Evolutionary conservation across 1,140 invertebrate genomes (phyloP), one percentile per base, ranked within the genome.

Genomic region (Atta texana): DNA sequence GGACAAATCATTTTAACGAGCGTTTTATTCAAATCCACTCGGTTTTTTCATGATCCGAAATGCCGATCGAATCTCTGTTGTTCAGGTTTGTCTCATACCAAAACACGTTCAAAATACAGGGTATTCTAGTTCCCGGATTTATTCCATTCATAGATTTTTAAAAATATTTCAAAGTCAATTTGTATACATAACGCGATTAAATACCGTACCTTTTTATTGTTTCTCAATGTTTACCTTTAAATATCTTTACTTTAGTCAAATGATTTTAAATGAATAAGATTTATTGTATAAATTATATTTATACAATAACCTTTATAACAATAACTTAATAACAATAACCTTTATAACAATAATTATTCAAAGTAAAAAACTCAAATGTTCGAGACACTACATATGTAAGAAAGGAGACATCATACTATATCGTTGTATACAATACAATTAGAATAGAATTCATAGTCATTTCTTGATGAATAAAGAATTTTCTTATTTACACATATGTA

Each of bases 1-100:
- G 39, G 28, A 78, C 61, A 78, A 78, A 78, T 78, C 76, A 78
- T 78, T 78, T 78, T 78, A 78, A 78, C 76, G 76, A 78, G 61
- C 76, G 28, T 78, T 78, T 78, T 78, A 78, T 78, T 66, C 61
- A 78, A 78, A 78, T 78, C 21, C 44, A 28, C 14, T 18, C 7
- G 7, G 24, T 66, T 78, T 78, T 66, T 78, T 78, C 44, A 66
- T 10, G 44, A 66, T 66, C 6, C 59, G 59, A 63, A 44, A 63
- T 66, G 28, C 76, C 76, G n/a, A 78, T 78, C 28, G 28, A 28
- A 66, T 66, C 57, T 61, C 28, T 21, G 44, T 78, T 78, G 24
- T 66, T 21, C 74, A 63, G 74, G 74, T 49, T 44, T 76, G 74
- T 76, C 74, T 28, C 18, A 14, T 78, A 78, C 34, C 61, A 28